Evolutionary conservation across 2,113 vertebrate genomes (phyloP), one percentile per base, ranked within the genome.

Genomic region (Archilochus colubris): DNA sequence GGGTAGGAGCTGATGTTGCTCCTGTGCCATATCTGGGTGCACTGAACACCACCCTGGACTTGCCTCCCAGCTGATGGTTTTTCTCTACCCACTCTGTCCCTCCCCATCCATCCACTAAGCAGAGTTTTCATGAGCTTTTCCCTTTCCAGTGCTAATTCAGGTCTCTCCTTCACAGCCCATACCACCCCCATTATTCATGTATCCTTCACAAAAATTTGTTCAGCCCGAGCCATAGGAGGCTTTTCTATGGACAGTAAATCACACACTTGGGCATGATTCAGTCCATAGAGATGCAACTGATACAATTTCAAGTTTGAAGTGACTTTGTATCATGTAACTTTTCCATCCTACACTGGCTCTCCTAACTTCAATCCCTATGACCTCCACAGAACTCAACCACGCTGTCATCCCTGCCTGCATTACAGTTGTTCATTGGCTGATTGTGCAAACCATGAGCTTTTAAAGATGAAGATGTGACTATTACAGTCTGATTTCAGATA

Each of bases 1-100:
- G 40, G 50, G 38, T 57, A 82, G 66, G 7, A 58, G 8, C 1
- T 0, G 36, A 58, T 0, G 0, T 16, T 22, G 1, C 5, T 24
- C 4, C 8, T 57, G 13, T 1, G 3, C 9, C 0, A 0, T 2
- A 63, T 57, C 44, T 44, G 19, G 55, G 53, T 2, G 1, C 0
- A 0, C 30, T 57, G 58, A 86, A 68, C 19, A 7, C 9, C 20
- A 28, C n/a, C 57, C 55, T 53, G 36, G 40, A 30, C 66, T 62
- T 78, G 20, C 40, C 48, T 62, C 53, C 55, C 50, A 82, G 40
- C 31, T 24, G 31, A 59, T 2, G 5, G 57, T 18, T 31, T 72
- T 40, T 63, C 31, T 43, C 21, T n/a, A 74, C 3, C 50, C 2
- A 0, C 14, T 33, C 57, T 2, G 0, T 28, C 31, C 69, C 15